Base-by-base conservation (phyloP, 2,113 vertebrate species). In the Clarias magur region DNA sequence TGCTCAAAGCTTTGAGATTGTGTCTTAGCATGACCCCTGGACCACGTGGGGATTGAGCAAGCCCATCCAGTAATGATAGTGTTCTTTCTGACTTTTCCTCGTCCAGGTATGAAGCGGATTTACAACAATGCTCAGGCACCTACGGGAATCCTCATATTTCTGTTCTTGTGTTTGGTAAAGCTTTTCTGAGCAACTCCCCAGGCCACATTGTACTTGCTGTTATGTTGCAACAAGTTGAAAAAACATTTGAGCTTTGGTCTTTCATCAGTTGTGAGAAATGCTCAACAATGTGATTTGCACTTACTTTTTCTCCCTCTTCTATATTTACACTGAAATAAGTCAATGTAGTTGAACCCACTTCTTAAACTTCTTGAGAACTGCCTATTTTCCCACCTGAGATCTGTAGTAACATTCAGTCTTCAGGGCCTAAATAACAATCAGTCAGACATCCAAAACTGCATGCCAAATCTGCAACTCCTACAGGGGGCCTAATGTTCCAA, bases 311-410 rank as follows among this genome's bases (percentile, higher is more conserved):
- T 83, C 70, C 80, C 60, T 81, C 70, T 80, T 80, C 80, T 80
- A 70, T 70, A 25, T 85, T 87, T 68, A 27, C 82, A 80, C 27
- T 70, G 73, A 83, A 85, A 80, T 88, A 90, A 86, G 80, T 88
- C 56, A 82, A 30, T 25, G 48, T 34, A 67, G 53, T 62, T 67
- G 72, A 89, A 78, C 27, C 34, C 70, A 15, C 57, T 65, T 48
- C 56, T 83, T 82, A 48, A 86, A 84, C 30, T 79, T 91, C 80
- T 88, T 75, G 79, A 68, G 85, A 60, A 78, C 54, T 76, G 65
- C 83, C 30, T 83, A 85, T 86, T 89, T 81, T 87, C 86, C 86
- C 88, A 90, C 84, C 80, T 90, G 86, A 88, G 68, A 67, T 88
- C 80, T 87, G 60, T 83, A 82, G 82, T 84, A 70, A 82, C 82